These are phyloP conservation scores for Arctocebus calabarensis DNA, from an alignment of 2,797 vertebrate genomes.

Conservation along the genomic window DNA sequence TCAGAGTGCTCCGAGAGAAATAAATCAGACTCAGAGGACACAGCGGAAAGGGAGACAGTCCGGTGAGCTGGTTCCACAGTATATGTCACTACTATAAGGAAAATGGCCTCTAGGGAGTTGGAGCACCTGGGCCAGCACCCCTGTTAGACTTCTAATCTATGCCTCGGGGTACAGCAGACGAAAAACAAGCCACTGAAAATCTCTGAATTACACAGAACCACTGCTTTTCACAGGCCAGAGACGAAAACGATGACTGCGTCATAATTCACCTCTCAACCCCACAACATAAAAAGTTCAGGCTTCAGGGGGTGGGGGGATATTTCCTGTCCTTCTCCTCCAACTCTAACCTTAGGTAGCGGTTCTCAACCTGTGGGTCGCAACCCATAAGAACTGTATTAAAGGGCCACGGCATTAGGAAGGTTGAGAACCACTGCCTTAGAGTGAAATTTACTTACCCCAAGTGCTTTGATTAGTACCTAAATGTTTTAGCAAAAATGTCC, in stretches of 20 bases:
- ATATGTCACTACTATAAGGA: background rate
- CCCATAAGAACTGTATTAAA: too few species aligned
- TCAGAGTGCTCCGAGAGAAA: background rate
- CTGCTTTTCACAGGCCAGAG: background rate
- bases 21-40: background rate
- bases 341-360: background rate
- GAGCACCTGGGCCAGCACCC: background rate
- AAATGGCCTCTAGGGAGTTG: background rate
- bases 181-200: background rate
- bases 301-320: fast-evolving
- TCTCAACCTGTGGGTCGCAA: too few species aligned
- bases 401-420: too few species aligned
- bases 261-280: background rate
- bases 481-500: background rate
- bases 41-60: background rate
- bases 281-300: background rate
- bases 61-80: background rate
- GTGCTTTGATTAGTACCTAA: background rate
- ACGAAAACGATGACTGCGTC: background rate
- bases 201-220: background rate
- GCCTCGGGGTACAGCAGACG: background rate
- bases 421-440: background rate
- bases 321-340: background rate
- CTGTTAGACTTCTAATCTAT: background rate
- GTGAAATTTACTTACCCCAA: background rate